Percentiles rank a stretch among this genome's conserved stretches.
phyloP scores from a whole-genome alignment of 2,888 invertebrate genomes.

The Quadriops clusia region DNA sequence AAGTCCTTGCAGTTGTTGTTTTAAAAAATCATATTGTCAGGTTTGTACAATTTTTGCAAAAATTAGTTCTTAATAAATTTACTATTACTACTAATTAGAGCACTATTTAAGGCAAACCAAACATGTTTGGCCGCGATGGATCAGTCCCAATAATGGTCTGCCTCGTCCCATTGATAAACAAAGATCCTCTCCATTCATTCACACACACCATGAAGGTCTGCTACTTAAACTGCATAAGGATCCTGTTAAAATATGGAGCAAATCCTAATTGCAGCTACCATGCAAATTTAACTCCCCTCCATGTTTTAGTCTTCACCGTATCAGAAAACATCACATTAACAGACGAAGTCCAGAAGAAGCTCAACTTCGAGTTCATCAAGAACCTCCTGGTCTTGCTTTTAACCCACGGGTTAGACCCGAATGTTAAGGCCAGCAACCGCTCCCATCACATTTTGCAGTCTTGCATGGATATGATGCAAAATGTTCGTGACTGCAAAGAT shows the following conservation, averaged over 20 bases:
- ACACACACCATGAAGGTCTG: slow-evolving; percentile 65
- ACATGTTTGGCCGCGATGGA: slow-evolving; percentile 59
- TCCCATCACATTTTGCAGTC: slow-evolving; percentile 61
- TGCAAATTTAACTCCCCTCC: slow-evolving; percentile 54
- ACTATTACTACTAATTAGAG: no score
- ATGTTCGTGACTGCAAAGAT: slow-evolving; percentile 53
- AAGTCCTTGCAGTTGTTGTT: no score
- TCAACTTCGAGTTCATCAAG: slow-evolving; percentile 58
- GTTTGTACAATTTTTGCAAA: no score
- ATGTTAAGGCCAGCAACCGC: slow-evolving; percentile 44
- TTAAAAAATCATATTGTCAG: no score
- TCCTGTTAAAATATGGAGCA: slow-evolving; percentile 57
- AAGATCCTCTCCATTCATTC: slow-evolving; percentile 59
- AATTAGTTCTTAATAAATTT: no score
- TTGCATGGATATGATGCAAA: slow-evolving; percentile 56
- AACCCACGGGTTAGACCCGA: slow-evolving; percentile 56
- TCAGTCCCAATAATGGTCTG: slow-evolving; percentile 64
- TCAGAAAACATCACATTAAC: slow-evolving; percentile 58
- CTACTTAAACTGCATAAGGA: slow-evolving; percentile 57
- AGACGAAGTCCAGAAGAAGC: slow-evolving; percentile 52
- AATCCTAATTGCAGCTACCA: slow-evolving; percentile 62
- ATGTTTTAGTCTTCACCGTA: slow-evolving; percentile 58
- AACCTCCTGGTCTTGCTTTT: slow-evolving; percentile 52
- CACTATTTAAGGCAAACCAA: slow-evolving; percentile 44
- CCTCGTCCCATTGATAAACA: slow-evolving; percentile 61